Conservation (phyloP, 2,888 invertebrate species). For the Pocota personata region DNA sequence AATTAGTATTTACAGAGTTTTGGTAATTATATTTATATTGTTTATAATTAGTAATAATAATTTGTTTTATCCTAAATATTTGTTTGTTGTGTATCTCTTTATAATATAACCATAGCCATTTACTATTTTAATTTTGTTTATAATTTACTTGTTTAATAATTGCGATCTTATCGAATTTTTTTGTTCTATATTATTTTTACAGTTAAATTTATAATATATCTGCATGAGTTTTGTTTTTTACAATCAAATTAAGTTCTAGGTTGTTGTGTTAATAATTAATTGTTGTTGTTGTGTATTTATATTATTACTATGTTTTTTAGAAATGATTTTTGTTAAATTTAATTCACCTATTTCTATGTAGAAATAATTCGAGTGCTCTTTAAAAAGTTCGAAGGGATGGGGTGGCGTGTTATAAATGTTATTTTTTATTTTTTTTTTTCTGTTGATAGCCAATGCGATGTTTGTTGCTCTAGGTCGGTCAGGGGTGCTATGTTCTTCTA, state of each 20-base stretch:
- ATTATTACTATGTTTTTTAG: slow-evolving; percentile 44
- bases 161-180: slow-evolving; percentile 72
- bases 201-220: slow-evolving; percentile 66
- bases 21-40: slow-evolving; percentile 40
- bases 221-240: slow-evolving; percentile 53
- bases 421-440: no score
- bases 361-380: slow-evolving; percentile 73
- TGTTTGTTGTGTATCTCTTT: slow-evolving; percentile 62
- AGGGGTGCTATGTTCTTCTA: slow-evolving; percentile 32
- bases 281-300: slow-evolving; percentile 68
- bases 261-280: slow-evolving; percentile 53
- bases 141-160: slow-evolving; percentile 68
- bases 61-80: slow-evolving; percentile 69
- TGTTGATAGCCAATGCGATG: slow-evolving; percentile 48
- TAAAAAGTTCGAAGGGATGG: slow-evolving; percentile 67
- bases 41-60: slow-evolving; percentile 56
- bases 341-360: slow-evolving; percentile 61
- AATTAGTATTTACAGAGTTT: slow-evolving; percentile 67
- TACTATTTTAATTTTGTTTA: slow-evolving; percentile 59
- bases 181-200: slow-evolving; percentile 65
- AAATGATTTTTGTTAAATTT: slow-evolving; percentile 61
- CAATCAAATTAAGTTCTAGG: slow-evolving; percentile 61
- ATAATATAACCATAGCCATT: slow-evolving; percentile 70
- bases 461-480: slow-evolving; percentile 63
- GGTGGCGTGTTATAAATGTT: slow-evolving; percentile 61